Conservation (phyloP, 2,797 vertebrate species). For the Hybognathus amarus region DNA sequence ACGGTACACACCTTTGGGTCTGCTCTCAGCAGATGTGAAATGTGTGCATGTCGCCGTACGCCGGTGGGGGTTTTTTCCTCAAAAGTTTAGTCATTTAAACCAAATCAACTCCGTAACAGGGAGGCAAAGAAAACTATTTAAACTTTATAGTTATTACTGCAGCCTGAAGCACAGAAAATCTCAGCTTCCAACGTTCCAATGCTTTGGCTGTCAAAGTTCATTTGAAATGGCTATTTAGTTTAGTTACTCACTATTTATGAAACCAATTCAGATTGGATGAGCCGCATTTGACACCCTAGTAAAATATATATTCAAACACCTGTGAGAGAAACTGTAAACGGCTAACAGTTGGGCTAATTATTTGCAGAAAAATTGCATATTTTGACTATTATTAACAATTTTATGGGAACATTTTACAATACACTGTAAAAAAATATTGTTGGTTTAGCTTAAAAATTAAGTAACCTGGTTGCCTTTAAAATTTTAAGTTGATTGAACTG, state of each 20-base stretch:
- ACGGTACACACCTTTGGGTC: constrained; percentile 25
- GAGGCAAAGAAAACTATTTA: constrained; percentile 16
- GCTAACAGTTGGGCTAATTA: background rate
- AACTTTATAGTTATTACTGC: background rate
- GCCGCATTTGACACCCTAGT: background rate
- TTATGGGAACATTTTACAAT: background rate
- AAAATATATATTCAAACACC: background rate
- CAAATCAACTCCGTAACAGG: background rate
- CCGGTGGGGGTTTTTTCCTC: background rate
- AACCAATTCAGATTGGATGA: background rate
- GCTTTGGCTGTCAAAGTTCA: background rate
- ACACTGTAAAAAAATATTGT: background rate
- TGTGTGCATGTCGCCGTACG: background rate
- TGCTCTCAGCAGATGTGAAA: constrained; percentile 10
- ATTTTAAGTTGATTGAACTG: too few species aligned
- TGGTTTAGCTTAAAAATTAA: too few species aligned
- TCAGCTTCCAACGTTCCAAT: background rate
- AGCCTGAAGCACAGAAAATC: background rate
- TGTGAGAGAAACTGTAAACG: background rate
- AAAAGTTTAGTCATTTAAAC: constrained; percentile 2
- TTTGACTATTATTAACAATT: background rate
- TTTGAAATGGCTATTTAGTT: background rate
- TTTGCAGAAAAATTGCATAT: background rate
- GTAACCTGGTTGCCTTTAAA: too few species aligned
- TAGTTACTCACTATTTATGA: background rate